A percentile compares a stretch with the other conserved stretches of the same genome.
Conservation (phyloP, 1,140 invertebrate genomes). For the Mesaphorura yosii region DNA sequence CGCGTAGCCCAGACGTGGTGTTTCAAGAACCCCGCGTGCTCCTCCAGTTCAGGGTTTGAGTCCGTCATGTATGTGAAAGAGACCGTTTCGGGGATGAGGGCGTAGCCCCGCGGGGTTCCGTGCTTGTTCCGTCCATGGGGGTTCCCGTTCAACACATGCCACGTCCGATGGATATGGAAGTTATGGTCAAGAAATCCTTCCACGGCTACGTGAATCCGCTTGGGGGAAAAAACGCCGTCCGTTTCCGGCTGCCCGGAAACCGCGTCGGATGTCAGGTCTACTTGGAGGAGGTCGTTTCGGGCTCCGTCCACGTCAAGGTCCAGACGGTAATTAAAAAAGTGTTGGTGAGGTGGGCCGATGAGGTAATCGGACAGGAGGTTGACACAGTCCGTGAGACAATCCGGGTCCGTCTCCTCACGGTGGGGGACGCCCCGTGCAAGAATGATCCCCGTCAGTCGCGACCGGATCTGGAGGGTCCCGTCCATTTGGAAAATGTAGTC, state of each 20-base stretch:
- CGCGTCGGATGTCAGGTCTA: constrained; percentile 1
- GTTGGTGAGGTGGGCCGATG: constrained; percentile 12
- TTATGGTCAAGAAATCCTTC: not conserved
- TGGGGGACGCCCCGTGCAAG: not conserved
- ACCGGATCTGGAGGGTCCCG: not conserved
- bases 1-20: constrained; percentile 1
- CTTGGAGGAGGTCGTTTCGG: constrained; percentile 4
- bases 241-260: not conserved
- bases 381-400: not conserved
- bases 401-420: not conserved
- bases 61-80: not conserved
- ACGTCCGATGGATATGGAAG: not conserved
- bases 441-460: constrained; percentile 1
- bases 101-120: not conserved
- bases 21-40: not conserved
- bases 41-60: not conserved
- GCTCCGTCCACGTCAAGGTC: constrained; percentile 16
- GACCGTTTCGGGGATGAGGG: not conserved
- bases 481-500: constrained; percentile 20
- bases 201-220: not conserved
- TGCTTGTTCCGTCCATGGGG: not conserved
- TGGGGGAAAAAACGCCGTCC: not conserved
- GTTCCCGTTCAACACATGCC: not conserved
- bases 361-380: not conserved
- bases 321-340: constrained; percentile 9